These are phyloP conservation scores for Microcebus murinus DNA, from an alignment of 2,113 vertebrate species.

Conservation along the genomic window DNA sequence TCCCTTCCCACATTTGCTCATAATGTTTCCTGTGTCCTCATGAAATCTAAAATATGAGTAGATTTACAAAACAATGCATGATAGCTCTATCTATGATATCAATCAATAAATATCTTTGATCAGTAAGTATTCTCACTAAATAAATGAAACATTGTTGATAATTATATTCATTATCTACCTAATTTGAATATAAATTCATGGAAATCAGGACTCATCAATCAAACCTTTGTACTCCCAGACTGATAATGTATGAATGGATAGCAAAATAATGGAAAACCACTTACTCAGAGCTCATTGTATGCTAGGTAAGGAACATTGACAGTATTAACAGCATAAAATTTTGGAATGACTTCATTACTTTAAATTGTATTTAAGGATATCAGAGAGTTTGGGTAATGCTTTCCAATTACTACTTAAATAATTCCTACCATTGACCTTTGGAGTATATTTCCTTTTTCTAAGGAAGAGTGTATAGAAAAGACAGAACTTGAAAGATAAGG, in stretches of 20 bases:
- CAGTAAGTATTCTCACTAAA: not conserved
- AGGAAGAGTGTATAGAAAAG: not conserved
- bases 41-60: not conserved
- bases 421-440: not conserved
- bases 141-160: not conserved
- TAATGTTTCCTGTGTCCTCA: not conserved
- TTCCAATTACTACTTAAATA: not conserved
- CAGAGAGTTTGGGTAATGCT: not conserved
- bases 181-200: not conserved
- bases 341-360: not conserved
- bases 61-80: not conserved
- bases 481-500: not conserved
- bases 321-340: not conserved
- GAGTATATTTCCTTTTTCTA: not conserved
- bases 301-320: not conserved
- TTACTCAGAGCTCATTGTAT: not conserved
- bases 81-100: not conserved
- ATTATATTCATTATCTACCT: not conserved
- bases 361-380: not conserved
- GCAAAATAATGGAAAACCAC: not conserved
- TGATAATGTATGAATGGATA: not conserved
- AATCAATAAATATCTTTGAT: not conserved
- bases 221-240: not conserved
- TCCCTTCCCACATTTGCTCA: not conserved
- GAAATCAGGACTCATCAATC: not conserved